Base-by-base conservation (phyloP, 2,797 vertebrate genomes). In the Microhierax caerulescens region DNA sequence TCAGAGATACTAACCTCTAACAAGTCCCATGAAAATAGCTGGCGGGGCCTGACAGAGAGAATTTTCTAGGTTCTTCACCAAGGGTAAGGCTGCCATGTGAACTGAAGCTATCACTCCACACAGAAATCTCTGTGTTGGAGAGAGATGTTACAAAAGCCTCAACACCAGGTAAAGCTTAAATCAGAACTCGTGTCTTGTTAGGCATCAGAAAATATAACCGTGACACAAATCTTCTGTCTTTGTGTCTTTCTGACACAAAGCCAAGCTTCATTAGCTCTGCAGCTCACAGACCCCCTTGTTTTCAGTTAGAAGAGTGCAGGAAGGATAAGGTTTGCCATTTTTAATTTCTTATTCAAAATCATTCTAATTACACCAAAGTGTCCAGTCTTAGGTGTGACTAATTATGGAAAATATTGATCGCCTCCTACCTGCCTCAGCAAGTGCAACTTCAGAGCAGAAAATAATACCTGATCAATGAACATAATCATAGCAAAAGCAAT, bases 401-500 rank as follows among this genome's bases (percentile, higher is more conserved):
- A 85, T 87, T 45, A 61, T 70, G 53, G 75, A 83, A 91, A 78
- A 79, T 74, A 91, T 45, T 59, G 86, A 95, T 76, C 41, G 37
- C 25, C 6, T 68, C 86, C 67, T 56, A 10, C 48, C 5, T 32
- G n/a, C 23, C 54, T 85, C 75, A 93, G 50, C 82, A 94, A 86
- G 63, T 43, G 34, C 75, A 86, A 57, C 61, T 86, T 92, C 37
- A 65, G 69, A 88, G n/a, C 34, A 74, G 47, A 92, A 96, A 90
- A 79, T 69, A 94, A 81, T 19, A 53, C 41, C 41, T 54, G 41
- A 95, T 81, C 81, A 85, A 81, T 72, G 8, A 91, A 21, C 84
- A 91, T 72, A 47, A 93, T 89, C 56, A 83, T 70, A 85, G 81
- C 51, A 91, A 87, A 94, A 92, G 23, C 75, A 93, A 53, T 85